These are phyloP conservation scores for Pseudomyrmex dendroicus DNA, from an alignment of 1,140 invertebrate species.

Conservation along the genomic window DNA sequence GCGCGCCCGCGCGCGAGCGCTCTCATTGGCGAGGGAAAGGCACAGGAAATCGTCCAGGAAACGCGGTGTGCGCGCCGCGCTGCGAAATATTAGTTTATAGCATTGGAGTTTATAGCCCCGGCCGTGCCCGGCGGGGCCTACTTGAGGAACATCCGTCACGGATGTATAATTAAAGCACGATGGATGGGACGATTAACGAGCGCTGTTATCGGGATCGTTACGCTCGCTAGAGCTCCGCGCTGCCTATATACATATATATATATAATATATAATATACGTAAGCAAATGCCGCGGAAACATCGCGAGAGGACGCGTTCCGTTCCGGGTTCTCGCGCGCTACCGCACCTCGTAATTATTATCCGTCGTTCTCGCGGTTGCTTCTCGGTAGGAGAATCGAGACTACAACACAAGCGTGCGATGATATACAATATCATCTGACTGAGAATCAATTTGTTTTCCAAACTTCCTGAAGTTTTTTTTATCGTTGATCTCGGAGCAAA, in stretches of 20 bases:
- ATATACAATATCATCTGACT: background rate
- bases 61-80: conserved; percentile 34
- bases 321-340: conserved; percentile 48
- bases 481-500: no score
- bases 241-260: background rate
- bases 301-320: conserved; percentile 43
- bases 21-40: conserved; percentile 42
- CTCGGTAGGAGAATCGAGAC: background rate
- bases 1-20: background rate
- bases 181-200: conserved; percentile 62
- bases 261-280: conserved; percentile 38
- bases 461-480: background rate
- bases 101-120: conserved; percentile 53
- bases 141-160: conserved; percentile 63
- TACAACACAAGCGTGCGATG: conserved; percentile 13
- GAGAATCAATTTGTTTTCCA: background rate
- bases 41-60: conserved; percentile 57
- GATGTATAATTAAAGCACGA: conserved; percentile 67
- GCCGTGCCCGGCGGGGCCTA: conserved; percentile 28
- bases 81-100: conserved; percentile 64
- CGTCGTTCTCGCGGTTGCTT: conserved; percentile 22
- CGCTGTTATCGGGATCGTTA: conserved; percentile 60
- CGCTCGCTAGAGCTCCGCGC: conserved; percentile 34
- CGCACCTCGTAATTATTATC: conserved; percentile 36
- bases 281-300: conserved; percentile 47